Evolutionary conservation across 2,888 invertebrate genomes (phyloP).

Genomic region (Drosophila merina): DNA sequence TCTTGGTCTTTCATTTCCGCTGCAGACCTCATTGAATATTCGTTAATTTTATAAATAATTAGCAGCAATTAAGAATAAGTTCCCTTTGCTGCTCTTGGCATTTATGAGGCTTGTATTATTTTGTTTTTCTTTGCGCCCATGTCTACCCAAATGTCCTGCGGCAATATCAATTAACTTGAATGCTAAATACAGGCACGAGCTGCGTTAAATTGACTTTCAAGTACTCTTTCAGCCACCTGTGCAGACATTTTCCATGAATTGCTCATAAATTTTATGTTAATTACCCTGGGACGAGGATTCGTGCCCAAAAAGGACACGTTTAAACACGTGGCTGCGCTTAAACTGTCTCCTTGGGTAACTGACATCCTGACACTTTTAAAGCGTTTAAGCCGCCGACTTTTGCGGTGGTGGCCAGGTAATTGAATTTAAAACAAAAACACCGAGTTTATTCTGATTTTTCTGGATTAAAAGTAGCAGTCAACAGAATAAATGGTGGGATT

Average conservation of each 20-base stretch:
- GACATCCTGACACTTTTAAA: constrained; percentile 19
- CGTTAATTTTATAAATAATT: constrained; percentile 64
- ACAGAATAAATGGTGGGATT: neutral
- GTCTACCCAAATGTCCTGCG: constrained; percentile 30
- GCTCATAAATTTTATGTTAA: constrained; percentile 73
- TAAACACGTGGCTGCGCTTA: constrained; percentile 24
- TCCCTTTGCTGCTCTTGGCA: constrained; percentile 36
- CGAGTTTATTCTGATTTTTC: neutral
- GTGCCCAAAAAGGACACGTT: constrained; percentile 2
- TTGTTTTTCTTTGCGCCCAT: constrained; percentile 8
- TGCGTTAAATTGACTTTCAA: constrained; percentile 47
- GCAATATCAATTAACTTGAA: constrained; percentile 71
- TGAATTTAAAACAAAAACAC: neutral
- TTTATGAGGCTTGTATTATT: constrained; percentile 12
- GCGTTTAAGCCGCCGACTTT: constrained; percentile 17
- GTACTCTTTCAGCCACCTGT: constrained; percentile 48
- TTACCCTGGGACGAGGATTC: constrained; percentile 48
- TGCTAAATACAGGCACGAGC: constrained; percentile 43
- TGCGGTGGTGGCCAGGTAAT: constrained; percentile 9
- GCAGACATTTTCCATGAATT: constrained; percentile 53
- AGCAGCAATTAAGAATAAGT: constrained; percentile 53
- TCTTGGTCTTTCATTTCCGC: constrained; percentile 40
- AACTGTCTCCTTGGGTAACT: constrained; percentile 13
- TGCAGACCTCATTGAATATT: constrained; percentile 41
- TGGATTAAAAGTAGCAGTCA: neutral